Conservation (phyloP, 2,888 invertebrate species). For the Metopia argyrocephala region DNA sequence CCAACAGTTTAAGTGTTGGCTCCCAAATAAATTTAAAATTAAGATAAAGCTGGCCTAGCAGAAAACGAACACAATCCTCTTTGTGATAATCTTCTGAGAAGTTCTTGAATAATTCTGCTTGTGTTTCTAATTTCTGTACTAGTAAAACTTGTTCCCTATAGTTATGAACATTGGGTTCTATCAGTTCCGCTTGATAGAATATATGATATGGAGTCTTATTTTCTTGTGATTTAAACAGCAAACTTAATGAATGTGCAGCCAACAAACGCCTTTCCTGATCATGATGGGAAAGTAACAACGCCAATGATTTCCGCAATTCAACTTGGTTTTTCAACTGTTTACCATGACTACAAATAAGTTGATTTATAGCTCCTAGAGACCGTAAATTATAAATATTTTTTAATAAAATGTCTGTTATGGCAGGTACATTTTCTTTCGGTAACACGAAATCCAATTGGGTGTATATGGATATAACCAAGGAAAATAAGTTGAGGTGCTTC, state of each 20-base stretch:
- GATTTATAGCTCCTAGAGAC: conserved; percentile 69
- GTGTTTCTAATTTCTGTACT: conserved; percentile 86
- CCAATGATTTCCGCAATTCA: conserved; percentile 1
- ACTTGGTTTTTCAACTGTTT: conserved; percentile 75
- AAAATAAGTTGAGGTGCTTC: conserved; percentile 77
- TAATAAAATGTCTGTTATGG: conserved; percentile 23
- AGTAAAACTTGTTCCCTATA: conserved; percentile 88
- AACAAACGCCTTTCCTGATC: conserved; percentile 84
- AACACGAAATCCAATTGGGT: conserved; percentile 79
- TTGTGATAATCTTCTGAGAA: conserved; percentile 80
- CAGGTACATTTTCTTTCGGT: conserved; percentile 40
- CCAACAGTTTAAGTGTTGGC: conserved; percentile 87
- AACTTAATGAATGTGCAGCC: conserved; percentile 86
- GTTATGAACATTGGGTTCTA: conserved; percentile 85
- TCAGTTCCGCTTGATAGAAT: conserved; percentile 85
- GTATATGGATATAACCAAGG: conserved; percentile 79
- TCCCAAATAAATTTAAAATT: conserved; percentile 95
- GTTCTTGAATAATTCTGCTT: conserved; percentile 81
- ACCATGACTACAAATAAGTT: conserved; percentile 78
- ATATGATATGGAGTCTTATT: conserved; percentile 81
- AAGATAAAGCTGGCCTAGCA: conserved; percentile 89
- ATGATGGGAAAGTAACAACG: conserved; percentile 73
- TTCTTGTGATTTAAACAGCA: conserved; percentile 78
- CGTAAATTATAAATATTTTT: conserved; percentile 72
- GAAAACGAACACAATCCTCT: conserved; percentile 85